Percentiles rank a stretch among this genome's conserved stretches.
These are phyloP conservation scores for Rhadina sibilatrix DNA, from an alignment of 2,113 vertebrate genomes.

Conservation along the genomic window DNA sequence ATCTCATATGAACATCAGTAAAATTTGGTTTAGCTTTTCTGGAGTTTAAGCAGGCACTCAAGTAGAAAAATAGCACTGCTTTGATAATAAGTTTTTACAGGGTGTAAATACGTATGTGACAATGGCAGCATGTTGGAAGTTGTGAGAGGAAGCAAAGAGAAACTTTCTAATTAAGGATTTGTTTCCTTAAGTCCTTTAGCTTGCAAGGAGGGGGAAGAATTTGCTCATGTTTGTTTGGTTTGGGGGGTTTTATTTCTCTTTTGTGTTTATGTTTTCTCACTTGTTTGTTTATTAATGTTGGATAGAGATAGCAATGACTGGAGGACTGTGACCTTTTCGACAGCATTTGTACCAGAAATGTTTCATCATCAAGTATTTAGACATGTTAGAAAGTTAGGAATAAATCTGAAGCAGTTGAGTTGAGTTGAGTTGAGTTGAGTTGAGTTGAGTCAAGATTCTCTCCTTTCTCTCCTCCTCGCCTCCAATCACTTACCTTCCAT, in stretches of 20 bases:
- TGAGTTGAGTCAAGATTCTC: neutral
- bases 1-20: neutral
- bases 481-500: neutral
- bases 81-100: neutral
- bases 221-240: neutral
- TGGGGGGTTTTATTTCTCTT: neutral
- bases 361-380: neutral
- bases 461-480: neutral
- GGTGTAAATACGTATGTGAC: neutral
- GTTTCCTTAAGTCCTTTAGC: neutral
- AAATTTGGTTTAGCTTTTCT: neutral
- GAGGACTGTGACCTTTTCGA: neutral
- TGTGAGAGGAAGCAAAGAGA: neutral
- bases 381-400: neutral
- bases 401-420: neutral
- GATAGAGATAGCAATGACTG: neutral
- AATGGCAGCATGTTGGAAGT: neutral
- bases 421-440: neutral
- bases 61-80: neutral
- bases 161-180: neutral
- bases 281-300: neutral
- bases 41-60: neutral
- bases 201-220: rapidly evolving
- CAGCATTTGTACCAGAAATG: neutral
- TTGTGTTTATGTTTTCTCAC: neutral